A percentile compares a stretch with the other conserved stretches of the same genome.
Conservation (phyloP, 2,888 invertebrate species). For the Tridacna crocea region DNA sequence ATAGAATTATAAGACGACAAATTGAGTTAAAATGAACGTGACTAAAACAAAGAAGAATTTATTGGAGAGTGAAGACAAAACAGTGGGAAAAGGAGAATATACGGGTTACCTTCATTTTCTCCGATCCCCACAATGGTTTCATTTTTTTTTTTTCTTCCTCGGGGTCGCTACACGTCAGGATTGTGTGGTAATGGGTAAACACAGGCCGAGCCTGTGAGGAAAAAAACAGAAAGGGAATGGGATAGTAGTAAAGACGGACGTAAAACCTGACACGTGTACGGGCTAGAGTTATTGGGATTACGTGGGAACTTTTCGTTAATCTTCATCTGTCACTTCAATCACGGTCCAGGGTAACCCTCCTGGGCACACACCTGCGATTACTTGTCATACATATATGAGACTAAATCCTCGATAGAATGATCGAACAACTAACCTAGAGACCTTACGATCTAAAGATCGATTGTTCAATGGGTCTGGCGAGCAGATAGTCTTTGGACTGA, state of each 20-base stretch:
- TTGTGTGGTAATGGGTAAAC: background rate
- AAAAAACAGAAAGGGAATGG: too few relatives aligned
- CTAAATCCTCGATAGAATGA: background rate
- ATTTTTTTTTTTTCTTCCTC: background rate
- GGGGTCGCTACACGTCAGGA: background rate
- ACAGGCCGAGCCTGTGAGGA: background rate
- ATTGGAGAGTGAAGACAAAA: background rate
- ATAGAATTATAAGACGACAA: too few relatives aligned
- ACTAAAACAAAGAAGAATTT: too few relatives aligned
- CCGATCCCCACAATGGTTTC: background rate
- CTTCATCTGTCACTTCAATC: constrained; percentile 12
- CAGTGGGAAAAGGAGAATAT: background rate
- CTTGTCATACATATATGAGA: background rate
- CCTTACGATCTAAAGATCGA: too few relatives aligned
- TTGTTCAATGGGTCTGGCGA: background rate
- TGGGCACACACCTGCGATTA: background rate
- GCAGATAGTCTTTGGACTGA: background rate
- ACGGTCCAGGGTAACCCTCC: background rate
- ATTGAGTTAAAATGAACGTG: too few relatives aligned
- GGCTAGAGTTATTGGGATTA: background rate
- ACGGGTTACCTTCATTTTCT: background rate
- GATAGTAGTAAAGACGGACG: too few relatives aligned
- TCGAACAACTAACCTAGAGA: background rate
- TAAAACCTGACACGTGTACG: background rate
- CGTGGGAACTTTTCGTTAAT: background rate